A percentile compares a stretch with the other conserved stretches of the same genome.
These are phyloP conservation scores for Tupaia tana DNA, from an alignment of 2,113 vertebrate genomes.

Conservation along the genomic window DNA sequence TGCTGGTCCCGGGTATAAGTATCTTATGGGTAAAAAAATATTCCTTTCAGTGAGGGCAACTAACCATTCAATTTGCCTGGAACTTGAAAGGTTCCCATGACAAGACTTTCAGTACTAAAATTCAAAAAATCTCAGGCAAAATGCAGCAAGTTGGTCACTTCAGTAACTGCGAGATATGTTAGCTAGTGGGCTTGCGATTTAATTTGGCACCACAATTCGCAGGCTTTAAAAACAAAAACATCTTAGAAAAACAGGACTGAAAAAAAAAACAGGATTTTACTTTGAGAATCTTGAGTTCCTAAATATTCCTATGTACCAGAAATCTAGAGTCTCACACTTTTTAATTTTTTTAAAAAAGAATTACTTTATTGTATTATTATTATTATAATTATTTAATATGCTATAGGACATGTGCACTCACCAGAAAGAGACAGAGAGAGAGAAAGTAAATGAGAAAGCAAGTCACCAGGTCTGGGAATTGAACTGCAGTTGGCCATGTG, in stretches of 20 bases:
- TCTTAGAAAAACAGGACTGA: background rate
- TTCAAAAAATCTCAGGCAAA: background rate
- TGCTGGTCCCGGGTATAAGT: background rate
- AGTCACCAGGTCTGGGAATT: no score
- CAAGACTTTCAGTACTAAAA: background rate
- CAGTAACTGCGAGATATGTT: background rate
- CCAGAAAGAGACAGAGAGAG: no score
- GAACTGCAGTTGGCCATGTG: no score
- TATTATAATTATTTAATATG: no score
- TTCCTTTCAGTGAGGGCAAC: background rate
- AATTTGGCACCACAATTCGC: background rate
- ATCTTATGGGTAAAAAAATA: background rate
- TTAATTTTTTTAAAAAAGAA: background rate
- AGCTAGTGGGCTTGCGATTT: background rate
- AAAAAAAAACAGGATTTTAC: background rate
- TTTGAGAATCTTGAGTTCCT: constrained; percentile 11
- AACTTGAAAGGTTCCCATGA: background rate
- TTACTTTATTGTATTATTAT: no score
- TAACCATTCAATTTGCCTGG: background rate
- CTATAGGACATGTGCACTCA: no score
- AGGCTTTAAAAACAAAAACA: background rate
- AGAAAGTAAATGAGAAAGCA: no score
- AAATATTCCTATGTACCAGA: background rate
- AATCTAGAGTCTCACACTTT: background rate
- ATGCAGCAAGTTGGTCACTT: background rate